phyloP scores from a whole-genome alignment of 2,888 invertebrate genomes.

The Julus scanicus region DNA sequence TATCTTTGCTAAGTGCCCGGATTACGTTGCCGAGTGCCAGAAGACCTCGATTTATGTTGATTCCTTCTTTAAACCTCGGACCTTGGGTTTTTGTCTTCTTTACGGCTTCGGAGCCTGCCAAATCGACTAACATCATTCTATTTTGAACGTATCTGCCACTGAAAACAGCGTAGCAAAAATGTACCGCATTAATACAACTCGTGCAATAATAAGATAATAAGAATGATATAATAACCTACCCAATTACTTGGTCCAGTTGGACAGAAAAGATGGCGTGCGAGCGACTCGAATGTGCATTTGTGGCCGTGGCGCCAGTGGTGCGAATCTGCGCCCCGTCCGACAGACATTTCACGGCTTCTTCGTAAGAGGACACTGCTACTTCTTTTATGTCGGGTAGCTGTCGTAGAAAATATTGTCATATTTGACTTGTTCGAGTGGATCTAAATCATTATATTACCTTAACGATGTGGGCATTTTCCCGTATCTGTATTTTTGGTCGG shows the following conservation, averaged over 20 bases:
- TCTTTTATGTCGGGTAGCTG: constrained; percentile 23
- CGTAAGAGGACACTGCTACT: neutral
- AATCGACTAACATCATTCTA: constrained; percentile 74
- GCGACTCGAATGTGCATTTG: constrained; percentile 73
- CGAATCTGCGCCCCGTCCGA: constrained; percentile 70
- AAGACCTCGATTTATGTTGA: constrained; percentile 50
- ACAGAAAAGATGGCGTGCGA: constrained; percentile 65
- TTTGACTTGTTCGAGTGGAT: neutral
- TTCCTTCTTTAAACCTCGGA: constrained; percentile 74
- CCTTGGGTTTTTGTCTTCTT: constrained; percentile 65
- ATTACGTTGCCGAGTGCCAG: constrained; percentile 36
- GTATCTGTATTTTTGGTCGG: constrained; percentile 75
- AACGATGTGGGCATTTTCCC: constrained; percentile 70
- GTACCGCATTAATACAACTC: too few species aligned
- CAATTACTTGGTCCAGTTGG: neutral
- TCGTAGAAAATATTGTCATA: neutral
- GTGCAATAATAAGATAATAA: too few species aligned
- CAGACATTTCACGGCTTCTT: constrained; percentile 44
- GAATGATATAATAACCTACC: neutral
- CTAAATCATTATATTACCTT: constrained; percentile 24
- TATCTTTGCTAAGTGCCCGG: constrained; percentile 24
- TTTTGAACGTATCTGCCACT: neutral
- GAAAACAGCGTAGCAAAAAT: neutral
- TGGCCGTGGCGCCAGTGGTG: constrained; percentile 80
- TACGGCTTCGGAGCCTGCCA: constrained; percentile 84